phyloP scores from a whole-genome alignment of 2,797 vertebrate genomes.

The Lindbergichthys nudifrons region DNA sequence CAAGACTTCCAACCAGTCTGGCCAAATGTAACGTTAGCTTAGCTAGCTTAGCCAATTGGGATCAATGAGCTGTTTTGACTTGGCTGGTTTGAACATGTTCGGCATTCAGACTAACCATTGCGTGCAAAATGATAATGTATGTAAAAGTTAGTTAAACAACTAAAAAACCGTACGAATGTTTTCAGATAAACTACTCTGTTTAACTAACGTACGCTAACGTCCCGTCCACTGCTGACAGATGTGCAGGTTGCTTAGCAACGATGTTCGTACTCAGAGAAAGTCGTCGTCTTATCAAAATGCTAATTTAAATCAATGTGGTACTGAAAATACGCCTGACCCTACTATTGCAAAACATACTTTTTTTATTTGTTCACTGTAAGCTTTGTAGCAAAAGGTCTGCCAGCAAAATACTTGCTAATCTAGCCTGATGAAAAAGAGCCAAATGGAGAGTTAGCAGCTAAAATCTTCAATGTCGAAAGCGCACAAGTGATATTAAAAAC shows the following conservation, averaged over 20 bases:
- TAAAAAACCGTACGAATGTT: too few relatives aligned
- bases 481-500: neutral
- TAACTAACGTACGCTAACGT: neutral
- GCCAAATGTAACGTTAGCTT: neutral
- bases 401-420: neutral
- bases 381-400: neutral
- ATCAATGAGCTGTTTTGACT: neutral
- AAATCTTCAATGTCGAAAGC: neutral
- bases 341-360: too few relatives aligned
- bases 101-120: neutral
- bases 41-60: neutral
- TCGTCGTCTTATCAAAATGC: neutral
- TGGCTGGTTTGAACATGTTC: accelerated
- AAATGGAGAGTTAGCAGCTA: neutral
- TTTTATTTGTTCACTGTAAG: neutral
- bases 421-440: too few relatives aligned
- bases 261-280: neutral
- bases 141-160: neutral
- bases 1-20: neutral
- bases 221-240: too few relatives aligned
- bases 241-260: neutral
- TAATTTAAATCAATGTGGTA: neutral
- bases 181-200: neutral
- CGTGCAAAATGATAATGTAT: neutral
- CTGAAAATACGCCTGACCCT: neutral